Evolutionary conservation across 2,888 invertebrate species (phyloP).

Genomic region (Schizaphis graminum): DNA sequence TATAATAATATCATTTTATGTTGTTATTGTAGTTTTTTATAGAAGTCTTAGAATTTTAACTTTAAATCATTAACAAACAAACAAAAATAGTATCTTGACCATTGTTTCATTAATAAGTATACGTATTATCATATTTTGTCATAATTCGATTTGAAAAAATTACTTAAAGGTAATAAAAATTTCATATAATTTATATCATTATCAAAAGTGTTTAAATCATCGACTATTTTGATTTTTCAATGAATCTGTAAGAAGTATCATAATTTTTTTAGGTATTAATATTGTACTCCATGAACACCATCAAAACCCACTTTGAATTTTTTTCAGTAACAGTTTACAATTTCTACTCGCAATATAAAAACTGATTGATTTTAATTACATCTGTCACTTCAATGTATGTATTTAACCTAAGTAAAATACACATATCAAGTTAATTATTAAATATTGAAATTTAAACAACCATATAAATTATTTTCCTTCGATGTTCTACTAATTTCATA

Average conservation of each 20-base stretch:
- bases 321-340: background rate
- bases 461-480: background rate
- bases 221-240: background rate
- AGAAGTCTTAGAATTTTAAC: background rate
- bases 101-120: background rate
- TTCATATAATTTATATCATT: background rate
- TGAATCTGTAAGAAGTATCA: background rate
- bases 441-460: background rate
- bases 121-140: background rate
- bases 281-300: background rate
- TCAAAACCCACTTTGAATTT: background rate
- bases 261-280: background rate
- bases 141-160: background rate
- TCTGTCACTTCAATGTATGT: background rate
- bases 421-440: background rate
- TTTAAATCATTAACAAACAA: background rate
- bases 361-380: background rate
- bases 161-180: background rate
- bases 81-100: background rate
- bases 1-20: background rate
- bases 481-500: background rate
- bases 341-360: background rate
- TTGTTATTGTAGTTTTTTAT: background rate
- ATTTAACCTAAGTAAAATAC: background rate
- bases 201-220: background rate